Conservation (phyloP, 2,113 vertebrate species). For the Semicossyphus pulcher region DNA sequence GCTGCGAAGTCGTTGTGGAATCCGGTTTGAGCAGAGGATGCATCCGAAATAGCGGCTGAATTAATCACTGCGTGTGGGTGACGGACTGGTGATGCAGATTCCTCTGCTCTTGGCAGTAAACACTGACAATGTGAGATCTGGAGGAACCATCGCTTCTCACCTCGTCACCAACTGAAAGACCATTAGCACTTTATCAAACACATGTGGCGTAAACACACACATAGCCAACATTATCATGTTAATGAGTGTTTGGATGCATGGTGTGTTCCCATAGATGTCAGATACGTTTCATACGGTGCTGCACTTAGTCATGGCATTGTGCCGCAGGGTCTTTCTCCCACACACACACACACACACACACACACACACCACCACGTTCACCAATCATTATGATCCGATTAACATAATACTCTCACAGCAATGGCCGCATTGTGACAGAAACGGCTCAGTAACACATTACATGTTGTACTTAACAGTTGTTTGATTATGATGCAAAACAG, state of each 20-base stretch:
- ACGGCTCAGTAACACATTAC: conserved; percentile 8
- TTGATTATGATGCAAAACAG: conserved; percentile 7
- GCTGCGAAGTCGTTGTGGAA: conserved; percentile 3
- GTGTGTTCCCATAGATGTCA: not conserved
- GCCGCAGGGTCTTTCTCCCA: not conserved
- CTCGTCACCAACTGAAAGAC: not conserved
- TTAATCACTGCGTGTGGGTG: conserved; percentile 44
- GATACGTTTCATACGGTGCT: not conserved
- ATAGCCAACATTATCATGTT: not conserved
- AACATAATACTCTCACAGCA: conserved; percentile 36
- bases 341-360: not conserved
- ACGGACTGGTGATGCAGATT: conserved; percentile 36
- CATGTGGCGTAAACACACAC: not conserved
- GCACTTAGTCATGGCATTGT: not conserved
- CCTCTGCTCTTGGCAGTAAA: conserved; percentile 24
- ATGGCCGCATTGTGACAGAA: conserved; percentile 12
- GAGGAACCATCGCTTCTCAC: not conserved
- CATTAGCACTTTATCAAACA: not conserved
- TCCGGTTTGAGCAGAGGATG: conserved; percentile 20
- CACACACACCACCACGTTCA: conserved; percentile 8
- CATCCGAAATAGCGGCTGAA: conserved; percentile 28
- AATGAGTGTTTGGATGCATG: not conserved
- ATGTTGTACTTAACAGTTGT: too few relatives aligned
- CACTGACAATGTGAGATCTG: not conserved
- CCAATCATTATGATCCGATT: conserved; percentile 40